Evolutionary conservation across 2,113 vertebrate species (phyloP).

Genomic region (Dendropsophus ebraccatus): DNA sequence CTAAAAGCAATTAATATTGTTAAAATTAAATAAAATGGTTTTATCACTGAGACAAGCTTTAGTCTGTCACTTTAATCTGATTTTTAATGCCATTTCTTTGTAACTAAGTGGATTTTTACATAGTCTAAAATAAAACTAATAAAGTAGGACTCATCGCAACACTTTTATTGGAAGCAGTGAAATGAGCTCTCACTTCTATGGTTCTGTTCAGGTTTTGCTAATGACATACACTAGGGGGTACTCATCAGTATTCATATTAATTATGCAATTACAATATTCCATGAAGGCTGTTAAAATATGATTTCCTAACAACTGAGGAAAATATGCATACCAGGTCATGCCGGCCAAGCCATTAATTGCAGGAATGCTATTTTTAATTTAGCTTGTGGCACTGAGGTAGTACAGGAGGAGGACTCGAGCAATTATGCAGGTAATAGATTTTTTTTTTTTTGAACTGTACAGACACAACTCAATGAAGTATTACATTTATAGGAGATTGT

Average conservation of each 20-base stretch:
- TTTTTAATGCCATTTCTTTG: conserved; percentile 38
- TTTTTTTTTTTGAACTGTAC: conserved; percentile 40
- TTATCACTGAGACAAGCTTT: conserved; percentile 60
- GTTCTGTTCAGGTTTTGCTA: conserved; percentile 53
- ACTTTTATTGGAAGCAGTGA: conserved; percentile 40
- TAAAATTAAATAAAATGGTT: conserved; percentile 74
- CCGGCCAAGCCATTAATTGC: conserved; percentile 53
- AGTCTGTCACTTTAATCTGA: conserved; percentile 53
- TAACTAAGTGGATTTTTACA: conserved; percentile 47
- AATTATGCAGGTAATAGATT: conserved; percentile 57
- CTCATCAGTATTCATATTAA: conserved; percentile 58
- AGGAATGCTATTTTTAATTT: conserved; percentile 57
- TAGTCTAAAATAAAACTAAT: conserved; percentile 46
- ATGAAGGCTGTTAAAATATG: conserved; percentile 56
- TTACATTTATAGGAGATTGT: conserved; percentile 26
- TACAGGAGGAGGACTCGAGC: conserved; percentile 47
- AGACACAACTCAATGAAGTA: conserved; percentile 13
- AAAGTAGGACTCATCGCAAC: conserved; percentile 42
- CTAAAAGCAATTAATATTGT: conserved; percentile 67
- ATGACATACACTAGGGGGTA: conserved; percentile 53
- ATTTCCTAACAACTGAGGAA: conserved; percentile 55
- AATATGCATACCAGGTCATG: conserved; percentile 54
- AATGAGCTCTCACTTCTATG: conserved; percentile 49
- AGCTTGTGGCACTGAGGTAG: conserved; percentile 48
- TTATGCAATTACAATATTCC: conserved; percentile 57